Conservation (phyloP, 2,888 invertebrate genomes). For the Deilephila porcellus region DNA sequence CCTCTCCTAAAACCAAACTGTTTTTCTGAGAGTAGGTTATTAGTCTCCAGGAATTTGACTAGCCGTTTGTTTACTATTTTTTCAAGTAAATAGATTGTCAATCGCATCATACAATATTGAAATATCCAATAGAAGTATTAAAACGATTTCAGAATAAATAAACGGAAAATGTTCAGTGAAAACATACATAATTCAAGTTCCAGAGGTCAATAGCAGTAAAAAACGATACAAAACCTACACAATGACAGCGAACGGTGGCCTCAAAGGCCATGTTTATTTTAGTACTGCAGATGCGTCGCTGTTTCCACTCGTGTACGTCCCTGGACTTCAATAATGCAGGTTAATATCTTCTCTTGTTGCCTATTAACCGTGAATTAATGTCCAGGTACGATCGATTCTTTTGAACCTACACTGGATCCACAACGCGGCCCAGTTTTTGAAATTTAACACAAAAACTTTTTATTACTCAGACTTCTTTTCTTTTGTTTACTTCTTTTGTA, state of each 20-base stretch:
- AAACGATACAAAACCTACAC: neutral
- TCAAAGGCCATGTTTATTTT: slow-evolving; percentile 19
- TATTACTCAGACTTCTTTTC: neutral
- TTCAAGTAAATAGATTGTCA: too few species aligned
- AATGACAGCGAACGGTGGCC: neutral
- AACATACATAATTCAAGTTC: neutral
- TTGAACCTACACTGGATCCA: neutral
- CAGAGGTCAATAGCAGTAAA: neutral
- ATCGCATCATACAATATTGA: too few species aligned
- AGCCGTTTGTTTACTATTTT: too few species aligned
- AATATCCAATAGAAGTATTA: too few species aligned
- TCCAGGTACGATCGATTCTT: neutral
- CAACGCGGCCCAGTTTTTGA: neutral
- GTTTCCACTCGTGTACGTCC: neutral
- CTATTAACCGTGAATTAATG: neutral
- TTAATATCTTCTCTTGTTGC: neutral
- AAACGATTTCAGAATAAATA: too few species aligned
- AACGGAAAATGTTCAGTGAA: too few species aligned
- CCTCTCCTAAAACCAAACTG: too few species aligned
- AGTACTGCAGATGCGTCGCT: slow-evolving; percentile 9
- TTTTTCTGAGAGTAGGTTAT: too few species aligned
- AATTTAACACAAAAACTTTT: neutral
- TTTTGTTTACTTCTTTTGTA: neutral
- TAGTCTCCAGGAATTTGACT: too few species aligned
- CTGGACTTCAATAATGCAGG: neutral